Base-by-base conservation (phyloP, 1,140 invertebrate genomes). In the Caerostris darwini region DNA sequence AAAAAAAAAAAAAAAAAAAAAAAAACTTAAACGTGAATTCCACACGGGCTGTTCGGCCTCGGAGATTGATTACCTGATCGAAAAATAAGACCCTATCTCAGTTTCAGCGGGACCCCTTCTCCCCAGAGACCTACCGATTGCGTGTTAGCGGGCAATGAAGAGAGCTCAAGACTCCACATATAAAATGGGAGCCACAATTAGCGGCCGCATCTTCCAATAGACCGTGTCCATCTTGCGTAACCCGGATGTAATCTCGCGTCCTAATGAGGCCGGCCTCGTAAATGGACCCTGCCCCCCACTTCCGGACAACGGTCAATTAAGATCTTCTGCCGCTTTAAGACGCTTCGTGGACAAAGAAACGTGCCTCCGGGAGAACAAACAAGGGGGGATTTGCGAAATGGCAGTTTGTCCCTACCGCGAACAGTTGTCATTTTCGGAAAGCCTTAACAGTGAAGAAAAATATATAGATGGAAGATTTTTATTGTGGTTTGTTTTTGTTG, bases 151-250 rank as follows among this genome's bases (percentile, higher is more conserved):
- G n/a, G n/a, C n/a, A n/a, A n/a, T n/a, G n/a, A n/a, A n/a, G n/a
- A n/a, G n/a, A n/a, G n/a, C n/a, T n/a, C n/a, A n/a, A 19, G 12
- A 77, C 5, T n/a, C 82, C 6, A 83, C 56, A 58, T 58, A 83
- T 58, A 83, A 83, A 83, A 83, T 53, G 7, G 53, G 54, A 71
- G 19, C 57, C n/a, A 17, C 85, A 87, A 87, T 87, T 64, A 87
- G 85, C 19, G 58, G 64, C 85, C 58, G 59, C 85, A n/a, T 87
- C 85, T 87, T 64, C 85, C 85, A 87, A 87, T 87, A 87, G 85
- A 64, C n/a, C n/a, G 85, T 53, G 85, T 87, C 59, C 34, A 53
- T 87, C 85, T 87, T 50, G 85, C 17, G 69, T 5, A 77, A 77
- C 69, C 85, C 57, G 58, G 59, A 87, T 87, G 85, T 87, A 87